phyloP scores from a whole-genome alignment of 2,113 vertebrate genomes.

The Poeciliopsis prolifica region DNA sequence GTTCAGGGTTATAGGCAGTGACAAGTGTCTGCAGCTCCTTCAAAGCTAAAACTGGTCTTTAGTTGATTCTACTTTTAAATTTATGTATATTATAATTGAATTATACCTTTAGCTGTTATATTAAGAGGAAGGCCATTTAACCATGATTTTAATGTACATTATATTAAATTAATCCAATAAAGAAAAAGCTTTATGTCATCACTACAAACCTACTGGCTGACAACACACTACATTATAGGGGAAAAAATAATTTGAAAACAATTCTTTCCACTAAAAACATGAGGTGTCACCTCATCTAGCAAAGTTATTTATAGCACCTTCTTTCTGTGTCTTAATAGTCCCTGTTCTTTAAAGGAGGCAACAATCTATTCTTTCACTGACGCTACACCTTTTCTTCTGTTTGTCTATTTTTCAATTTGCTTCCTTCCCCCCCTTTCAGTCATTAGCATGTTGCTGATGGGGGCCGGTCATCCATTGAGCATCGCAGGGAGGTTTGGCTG shows the following conservation, averaged over 20 bases:
- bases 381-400: slow-evolving; percentile 7
- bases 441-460: slow-evolving; percentile 80
- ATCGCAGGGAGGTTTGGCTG: slow-evolving; percentile 55
- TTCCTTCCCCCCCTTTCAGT: slow-evolving; percentile 36
- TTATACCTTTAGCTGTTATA: background rate
- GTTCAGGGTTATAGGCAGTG: no score
- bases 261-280: background rate
- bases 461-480: slow-evolving; percentile 72
- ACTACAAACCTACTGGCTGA: background rate
- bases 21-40: no score
- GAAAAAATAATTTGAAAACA: background rate
- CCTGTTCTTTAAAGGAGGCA: slow-evolving; percentile 18
- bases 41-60: no score
- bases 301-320: slow-evolving; percentile 1
- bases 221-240: background rate
- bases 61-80: background rate
- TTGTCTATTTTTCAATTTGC: slow-evolving; percentile 17
- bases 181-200: background rate
- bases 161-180: background rate
- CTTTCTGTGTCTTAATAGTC: slow-evolving; percentile 2
- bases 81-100: no score
- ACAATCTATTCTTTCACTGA: slow-evolving; percentile 12
- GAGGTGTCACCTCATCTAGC: background rate
- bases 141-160: background rate
- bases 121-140: background rate